Evolutionary conservation across 2,797 vertebrate genomes (phyloP), one percentile per base, ranked within the genome.

Genomic region (Notolepis coatsorum): DNA sequence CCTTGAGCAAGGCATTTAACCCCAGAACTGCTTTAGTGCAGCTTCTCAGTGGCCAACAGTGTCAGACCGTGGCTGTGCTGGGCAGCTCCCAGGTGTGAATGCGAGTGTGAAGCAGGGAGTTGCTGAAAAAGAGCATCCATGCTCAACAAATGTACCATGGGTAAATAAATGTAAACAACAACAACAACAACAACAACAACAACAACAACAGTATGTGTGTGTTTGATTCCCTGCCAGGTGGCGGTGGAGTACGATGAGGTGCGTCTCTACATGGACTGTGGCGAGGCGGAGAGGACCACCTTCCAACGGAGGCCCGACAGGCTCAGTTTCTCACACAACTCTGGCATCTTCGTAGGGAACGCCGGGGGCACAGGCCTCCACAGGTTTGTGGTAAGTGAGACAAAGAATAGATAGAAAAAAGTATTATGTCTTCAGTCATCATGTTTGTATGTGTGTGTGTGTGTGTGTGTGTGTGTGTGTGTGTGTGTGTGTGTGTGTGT

Each of bases 291-390:
- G 69, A 91, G 65, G 9, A 27, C 81, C 1, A 63, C 49, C 25
- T 93, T 97, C 77, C 89, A 75, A 33, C 89, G 96, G 13, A 85
- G 87, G 30, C 7, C 84, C 8, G 74, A 0, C 15, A 65, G 84
- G 39, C 84, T 97, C 79, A 76, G 43, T 7, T 96, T 98, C 49
- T 93, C 95, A 39, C 85, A 85, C 41, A 91, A 93, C 17, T 95
- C 95, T 0, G 96, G 95, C 25, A 84, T 96, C 88, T 98, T 98
- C 33, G 91, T 98, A 5, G 94, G 93, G 12, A 96, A 93, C 2
- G 95, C 95, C 0, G 96, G 96, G 64, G 93, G 90, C 68, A 94
- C 93, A 0, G 94, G 94, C 2, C 50, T 96, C 23, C 92, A 95
- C 17, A 94, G 86, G 75, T 98, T 96, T 87, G 93, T 88, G 35